Evolutionary conservation across 2,888 invertebrate genomes (phyloP).

Genomic region (Campoletis raptor): DNA sequence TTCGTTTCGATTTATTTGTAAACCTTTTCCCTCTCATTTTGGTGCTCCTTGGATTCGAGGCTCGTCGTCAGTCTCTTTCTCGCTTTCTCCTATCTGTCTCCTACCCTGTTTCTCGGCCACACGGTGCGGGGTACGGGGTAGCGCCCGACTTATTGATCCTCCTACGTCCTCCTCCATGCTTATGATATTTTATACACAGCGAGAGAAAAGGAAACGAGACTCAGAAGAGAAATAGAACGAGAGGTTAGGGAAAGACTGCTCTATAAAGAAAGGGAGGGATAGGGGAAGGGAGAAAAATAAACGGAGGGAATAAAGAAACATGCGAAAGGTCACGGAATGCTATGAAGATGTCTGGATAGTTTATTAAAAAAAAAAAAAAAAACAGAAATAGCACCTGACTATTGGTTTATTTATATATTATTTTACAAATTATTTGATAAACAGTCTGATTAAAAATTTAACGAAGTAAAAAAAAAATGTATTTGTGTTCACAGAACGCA

Average conservation of each 20-base stretch:
- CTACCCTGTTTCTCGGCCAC: conserved; percentile 42
- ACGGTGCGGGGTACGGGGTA: conserved; percentile 69
- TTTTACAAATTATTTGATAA: background rate
- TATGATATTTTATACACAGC: conserved; percentile 71
- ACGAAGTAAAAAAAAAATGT: conserved; percentile 4
- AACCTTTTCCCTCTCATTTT: conserved; percentile 5
- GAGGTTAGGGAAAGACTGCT: background rate
- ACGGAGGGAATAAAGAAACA: conserved; percentile 23
- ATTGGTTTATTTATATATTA: background rate
- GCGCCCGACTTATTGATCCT: conserved; percentile 83
- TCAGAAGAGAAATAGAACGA: conserved; percentile 34
- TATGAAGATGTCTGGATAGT: conserved; percentile 3
- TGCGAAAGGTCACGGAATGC: conserved; percentile 30
- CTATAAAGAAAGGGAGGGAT: background rate
- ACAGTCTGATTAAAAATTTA: background rate
- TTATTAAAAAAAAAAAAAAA: background rate
- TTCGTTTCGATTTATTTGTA: background rate
- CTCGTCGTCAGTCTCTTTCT: background rate
- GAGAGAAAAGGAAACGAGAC: conserved; percentile 56
- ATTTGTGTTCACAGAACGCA: conserved; percentile 63
- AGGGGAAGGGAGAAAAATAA: conserved; percentile 16
- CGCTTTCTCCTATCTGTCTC: conserved; percentile 32
- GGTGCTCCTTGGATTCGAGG: background rate
- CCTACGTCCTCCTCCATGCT: conserved; percentile 64
- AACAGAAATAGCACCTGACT: background rate